Base-by-base conservation (phyloP, 1,140 invertebrate species). In the Drosophila nigrodunni region DNA sequence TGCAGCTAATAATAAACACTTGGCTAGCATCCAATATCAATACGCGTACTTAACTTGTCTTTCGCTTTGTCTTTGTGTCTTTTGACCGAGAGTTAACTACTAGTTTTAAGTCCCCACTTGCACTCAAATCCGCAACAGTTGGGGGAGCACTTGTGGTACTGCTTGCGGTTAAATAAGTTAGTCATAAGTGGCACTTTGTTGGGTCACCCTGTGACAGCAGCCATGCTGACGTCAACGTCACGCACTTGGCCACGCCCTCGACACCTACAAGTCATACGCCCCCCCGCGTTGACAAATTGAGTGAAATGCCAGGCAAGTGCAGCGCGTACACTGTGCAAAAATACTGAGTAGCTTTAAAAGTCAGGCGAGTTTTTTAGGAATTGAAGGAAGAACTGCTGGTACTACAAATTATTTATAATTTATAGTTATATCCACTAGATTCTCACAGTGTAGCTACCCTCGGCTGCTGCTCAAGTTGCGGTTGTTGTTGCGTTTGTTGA, bases 1-100 rank as follows among this genome's bases (percentile, higher is more conserved):
- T 88, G 77, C 83, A 87, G 74, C 80, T 68, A 87, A 87, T 87
- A 87, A 87, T 65, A 68, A 39, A 55, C 30, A 47, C 55, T 59
- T 74, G 71, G 39, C 49, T 61, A 43, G 13, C 54, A 30, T 59
- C 58, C 59, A 37, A 39, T 55, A 55, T 55, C 50, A 52, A 52
- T 46, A 15, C 43, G 43, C 7, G 13, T 35, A n/a, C 18, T 21
- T 41, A 50, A 41, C n/a, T 41, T 52, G 37, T 35, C 35, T 41
- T 21, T 21, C 18, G 18, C 18, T 21, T 44, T 47, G 47, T 46
- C 43, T 73, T 57, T 59, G 71, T 34, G 37, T 30, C 25, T 30
- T 9, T 11, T 5, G 4, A 21, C 18, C 18, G 18, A 21, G 1
- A n/a, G 10, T 41, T 41, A 41, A 41, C 39, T 41, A 41, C 10